Evolutionary conservation across 2,888 invertebrate species (phyloP), one percentile per base, ranked within the genome.

Genomic region (Sesamia inferens): DNA sequence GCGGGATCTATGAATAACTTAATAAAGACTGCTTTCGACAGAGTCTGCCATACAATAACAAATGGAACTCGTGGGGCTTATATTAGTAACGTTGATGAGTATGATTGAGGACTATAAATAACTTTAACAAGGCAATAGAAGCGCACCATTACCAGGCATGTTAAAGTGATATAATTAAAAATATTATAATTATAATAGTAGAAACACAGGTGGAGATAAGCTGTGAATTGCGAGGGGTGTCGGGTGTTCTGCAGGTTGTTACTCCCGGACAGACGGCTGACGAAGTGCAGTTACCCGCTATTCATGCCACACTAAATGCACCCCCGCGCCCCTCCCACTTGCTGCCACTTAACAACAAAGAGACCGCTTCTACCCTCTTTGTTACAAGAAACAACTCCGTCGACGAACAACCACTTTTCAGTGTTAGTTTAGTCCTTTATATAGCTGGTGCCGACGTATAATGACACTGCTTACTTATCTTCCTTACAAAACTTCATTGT

Each of bases 241-340:
- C 84, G 90, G 90, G 90, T 88, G 91, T 88, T 89, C 87, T 89
- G 91, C 93, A 94, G 94, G 94, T 93, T 94, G 94, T 93, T 94
- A 93, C 94, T 93, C 94, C 94, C 94, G 92, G 92, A 92, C 93
- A 91, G 92, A 92, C 93, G 93, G 90, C 92, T 95, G 95, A 95
- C 95, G 94, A 94, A 95, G 95, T 95, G 95, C 95, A 95, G 94
- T 94, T 94, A 94, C 94, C 93, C 94, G 93, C 93, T 94, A 94
- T 93, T 94, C 95, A 94, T 92, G 92, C 92, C 90, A 90, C 93
- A 93, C 94, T 94, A 94, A 94, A 94, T 92, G 93, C 93, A 92
- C 90, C 93, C 93, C 92, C 86, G 88, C 88, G 78, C 89, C 87
- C 88, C 88, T 87, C 84, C 87, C 87, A 87, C 89, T 88, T 88